Conservation (phyloP, 2,888 invertebrate genomes). For the Alentia gelatinosa region DNA sequence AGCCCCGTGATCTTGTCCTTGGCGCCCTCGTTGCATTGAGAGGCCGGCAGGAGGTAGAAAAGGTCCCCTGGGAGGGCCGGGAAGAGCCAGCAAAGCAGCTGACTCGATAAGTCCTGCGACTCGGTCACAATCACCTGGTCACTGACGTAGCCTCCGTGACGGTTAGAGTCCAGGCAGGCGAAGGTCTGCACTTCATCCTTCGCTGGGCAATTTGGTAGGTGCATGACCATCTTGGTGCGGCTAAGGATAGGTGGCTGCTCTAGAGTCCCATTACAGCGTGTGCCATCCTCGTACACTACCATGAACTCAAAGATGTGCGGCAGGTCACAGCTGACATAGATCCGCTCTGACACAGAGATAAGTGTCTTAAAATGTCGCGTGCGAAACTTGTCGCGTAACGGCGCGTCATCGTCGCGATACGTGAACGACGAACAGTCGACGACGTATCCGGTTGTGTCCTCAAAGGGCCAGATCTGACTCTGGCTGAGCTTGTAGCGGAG, state of each 20-base stretch:
- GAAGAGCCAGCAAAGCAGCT: slow-evolving; percentile 59
- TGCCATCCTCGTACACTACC: slow-evolving; percentile 49
- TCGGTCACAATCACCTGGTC: slow-evolving; percentile 60
- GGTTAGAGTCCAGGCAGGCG: slow-evolving; percentile 58
- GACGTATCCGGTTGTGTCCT: slow-evolving; percentile 25
- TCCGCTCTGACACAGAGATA: slow-evolving; percentile 36
- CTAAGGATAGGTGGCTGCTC: background rate
- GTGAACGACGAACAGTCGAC: slow-evolving; percentile 58
- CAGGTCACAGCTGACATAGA: slow-evolving; percentile 56
- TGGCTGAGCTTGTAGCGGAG: slow-evolving; percentile 59
- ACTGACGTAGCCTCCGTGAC: slow-evolving; percentile 58
- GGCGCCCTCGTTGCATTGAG: slow-evolving; percentile 60
- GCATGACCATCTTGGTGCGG: slow-evolving; percentile 53
- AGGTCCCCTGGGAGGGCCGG: slow-evolving; percentile 42
- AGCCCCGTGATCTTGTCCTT: slow-evolving; percentile 50
- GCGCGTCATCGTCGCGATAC: slow-evolving; percentile 59
- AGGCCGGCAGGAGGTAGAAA: slow-evolving; percentile 59
- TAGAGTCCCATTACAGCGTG: slow-evolving; percentile 54
- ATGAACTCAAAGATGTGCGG: slow-evolving; percentile 40
- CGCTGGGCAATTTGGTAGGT: slow-evolving; percentile 50
- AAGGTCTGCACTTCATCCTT: slow-evolving; percentile 33
- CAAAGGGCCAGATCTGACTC: slow-evolving; percentile 59
- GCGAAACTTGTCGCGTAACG: slow-evolving; percentile 51
- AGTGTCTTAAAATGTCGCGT: slow-evolving; percentile 59
- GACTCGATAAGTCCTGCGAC: slow-evolving; percentile 41